Evolutionary conservation across 2,888 invertebrate genomes (phyloP).

Genomic region (Xanthorhoe designata): DNA sequence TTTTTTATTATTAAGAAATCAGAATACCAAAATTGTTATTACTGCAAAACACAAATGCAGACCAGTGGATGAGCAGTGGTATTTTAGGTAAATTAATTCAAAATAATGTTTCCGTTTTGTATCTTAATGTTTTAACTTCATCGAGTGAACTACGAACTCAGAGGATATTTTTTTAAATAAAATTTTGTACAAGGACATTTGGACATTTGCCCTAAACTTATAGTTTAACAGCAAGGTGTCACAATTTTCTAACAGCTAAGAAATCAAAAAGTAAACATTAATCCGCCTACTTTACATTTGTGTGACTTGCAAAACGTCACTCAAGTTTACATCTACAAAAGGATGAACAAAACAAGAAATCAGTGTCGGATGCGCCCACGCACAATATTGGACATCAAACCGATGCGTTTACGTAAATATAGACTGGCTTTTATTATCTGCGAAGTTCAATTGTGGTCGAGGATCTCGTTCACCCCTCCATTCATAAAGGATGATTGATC

Average conservation of each 20-base stretch:
- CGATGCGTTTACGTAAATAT: slow-evolving; percentile 83
- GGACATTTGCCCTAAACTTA: background rate
- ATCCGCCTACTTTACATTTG: slow-evolving; percentile 67
- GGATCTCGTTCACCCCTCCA: slow-evolving; percentile 73
- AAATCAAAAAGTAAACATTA: slow-evolving; percentile 43
- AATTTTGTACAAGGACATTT: background rate
- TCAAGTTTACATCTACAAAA: slow-evolving; percentile 59
- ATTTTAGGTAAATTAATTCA: too few species aligned
- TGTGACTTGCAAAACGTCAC: slow-evolving; percentile 66
- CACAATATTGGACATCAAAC: slow-evolving; percentile 80
- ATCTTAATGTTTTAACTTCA: too few species aligned
- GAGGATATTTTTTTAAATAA: too few species aligned
- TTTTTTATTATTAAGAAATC: too few species aligned
- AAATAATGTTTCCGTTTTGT: too few species aligned
- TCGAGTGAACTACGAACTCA: too few species aligned
- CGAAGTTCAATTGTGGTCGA: slow-evolving; percentile 74
- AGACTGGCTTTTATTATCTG: slow-evolving; percentile 81
- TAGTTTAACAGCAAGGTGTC: background rate
- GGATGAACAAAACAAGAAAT: slow-evolving; percentile 60
- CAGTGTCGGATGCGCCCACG: slow-evolving; percentile 71
- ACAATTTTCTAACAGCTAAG: background rate
- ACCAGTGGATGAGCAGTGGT: too few species aligned
- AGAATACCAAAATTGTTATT: too few species aligned
- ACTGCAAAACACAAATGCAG: too few species aligned
- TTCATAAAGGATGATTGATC: slow-evolving; percentile 84